A percentile compares a stretch with the other conserved stretches of the same genome.
phyloP scores from a whole-genome alignment of 2,113 vertebrate genomes.

The Trematocara variabile region DNA sequence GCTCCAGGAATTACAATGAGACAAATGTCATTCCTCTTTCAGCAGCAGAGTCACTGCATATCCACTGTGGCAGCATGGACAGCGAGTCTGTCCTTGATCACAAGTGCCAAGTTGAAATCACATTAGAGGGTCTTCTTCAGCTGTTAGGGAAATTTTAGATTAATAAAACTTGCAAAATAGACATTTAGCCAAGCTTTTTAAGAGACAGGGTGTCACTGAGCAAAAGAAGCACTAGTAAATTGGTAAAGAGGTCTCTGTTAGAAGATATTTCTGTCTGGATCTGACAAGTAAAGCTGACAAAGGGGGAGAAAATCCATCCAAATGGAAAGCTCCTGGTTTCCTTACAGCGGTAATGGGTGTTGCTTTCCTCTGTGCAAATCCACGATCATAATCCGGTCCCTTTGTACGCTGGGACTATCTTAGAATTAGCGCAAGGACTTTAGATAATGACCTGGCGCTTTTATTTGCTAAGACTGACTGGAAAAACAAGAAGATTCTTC shows the following conservation, averaged over 20 bases:
- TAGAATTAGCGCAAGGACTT: slow-evolving; percentile 26
- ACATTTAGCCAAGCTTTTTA: background rate
- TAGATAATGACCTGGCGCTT: slow-evolving; percentile 25
- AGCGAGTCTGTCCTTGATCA: slow-evolving; percentile 18
- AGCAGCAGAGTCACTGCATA: background rate
- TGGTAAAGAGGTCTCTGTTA: background rate
- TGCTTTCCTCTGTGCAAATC: slow-evolving; percentile 52
- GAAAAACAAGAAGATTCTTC: background rate
- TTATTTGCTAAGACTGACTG: background rate
- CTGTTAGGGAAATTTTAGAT: slow-evolving; percentile 21
- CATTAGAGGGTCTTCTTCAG: slow-evolving; percentile 38
- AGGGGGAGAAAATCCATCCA: background rate
- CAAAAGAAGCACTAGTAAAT: background rate
- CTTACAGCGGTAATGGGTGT: slow-evolving; percentile 26
- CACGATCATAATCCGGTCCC: slow-evolving; percentile 66
- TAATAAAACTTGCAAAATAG: background rate
- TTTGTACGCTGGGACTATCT: slow-evolving; percentile 33
- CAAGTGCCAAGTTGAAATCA: slow-evolving; percentile 12
- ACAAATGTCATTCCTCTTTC: slow-evolving; percentile 55
- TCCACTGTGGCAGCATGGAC: slow-evolving; percentile 4
- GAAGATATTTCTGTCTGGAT: background rate
- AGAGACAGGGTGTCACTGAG: background rate
- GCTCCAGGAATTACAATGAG: slow-evolving; percentile 45
- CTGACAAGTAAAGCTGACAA: background rate
- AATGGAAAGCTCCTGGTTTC: slow-evolving; percentile 22